Evolutionary conservation across 2,888 invertebrate species (phyloP).

Genomic region (Coecobrya sp.): DNA sequence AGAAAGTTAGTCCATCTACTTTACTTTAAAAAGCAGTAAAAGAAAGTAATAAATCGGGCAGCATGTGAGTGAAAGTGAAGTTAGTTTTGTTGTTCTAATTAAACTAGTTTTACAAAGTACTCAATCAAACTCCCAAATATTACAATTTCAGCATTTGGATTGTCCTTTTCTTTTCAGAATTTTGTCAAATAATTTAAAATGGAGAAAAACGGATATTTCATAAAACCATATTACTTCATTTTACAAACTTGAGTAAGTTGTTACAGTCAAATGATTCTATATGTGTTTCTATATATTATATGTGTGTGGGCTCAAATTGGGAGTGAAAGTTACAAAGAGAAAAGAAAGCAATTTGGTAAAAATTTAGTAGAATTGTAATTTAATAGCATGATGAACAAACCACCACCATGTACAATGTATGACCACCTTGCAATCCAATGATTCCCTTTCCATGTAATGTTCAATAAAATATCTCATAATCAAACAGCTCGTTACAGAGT

Average conservation of each 20-base stretch:
- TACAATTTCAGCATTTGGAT: not conserved
- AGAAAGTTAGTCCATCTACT: not conserved
- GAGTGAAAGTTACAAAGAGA: not conserved
- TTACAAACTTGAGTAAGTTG: no score
- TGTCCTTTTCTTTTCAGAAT: not conserved
- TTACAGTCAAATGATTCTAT: no score
- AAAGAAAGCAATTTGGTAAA: constrained; percentile 18
- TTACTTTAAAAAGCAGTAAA: not conserved
- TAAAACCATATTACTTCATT: no score
- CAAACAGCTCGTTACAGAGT: constrained; percentile 18
- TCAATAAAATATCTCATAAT: not conserved
- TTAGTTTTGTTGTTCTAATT: not conserved
- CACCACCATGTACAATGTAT: not conserved
- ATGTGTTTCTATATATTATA: no score
- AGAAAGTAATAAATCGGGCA: not conserved
- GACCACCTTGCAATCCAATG: not conserved
- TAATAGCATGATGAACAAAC: not conserved
- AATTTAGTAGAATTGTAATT: constrained; percentile 11
- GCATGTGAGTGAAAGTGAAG: constrained; percentile 12
- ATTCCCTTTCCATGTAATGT: not conserved
- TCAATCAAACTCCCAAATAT: not conserved
- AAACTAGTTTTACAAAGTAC: not conserved
- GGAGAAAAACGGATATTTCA: not conserved
- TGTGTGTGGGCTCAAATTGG: not conserved
- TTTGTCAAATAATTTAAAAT: not conserved